Base-by-base conservation (phyloP, 2,113 vertebrate species). In the Cephalopholis sonnerati region DNA sequence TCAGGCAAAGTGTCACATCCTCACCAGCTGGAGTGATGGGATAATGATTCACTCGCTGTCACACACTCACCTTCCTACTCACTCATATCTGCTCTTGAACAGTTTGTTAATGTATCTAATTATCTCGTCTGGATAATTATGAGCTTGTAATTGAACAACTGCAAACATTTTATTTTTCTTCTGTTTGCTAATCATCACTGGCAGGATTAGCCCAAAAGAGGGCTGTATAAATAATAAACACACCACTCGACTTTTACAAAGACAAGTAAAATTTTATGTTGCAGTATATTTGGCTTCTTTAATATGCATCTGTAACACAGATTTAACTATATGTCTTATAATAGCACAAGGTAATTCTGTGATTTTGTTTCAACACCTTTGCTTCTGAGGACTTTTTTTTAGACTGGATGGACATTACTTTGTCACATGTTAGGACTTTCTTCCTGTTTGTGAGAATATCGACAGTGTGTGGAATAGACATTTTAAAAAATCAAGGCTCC, bases 1-100 rank as follows among this genome's bases (percentile, higher is more conserved):
- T 86, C 81, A 83, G 71, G 74, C 76, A 36, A 78, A 75, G 87
- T 90, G 92, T 92, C 82, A 88, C 82, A 68, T 93, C 90, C 86
- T 84, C 79, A 80, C 89, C 91, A 91, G 83, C 91, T 91, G 92
- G 84, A 86, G 88, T 63, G 88, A 88, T 22, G 71, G 84, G 82
- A 78, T 46, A 24, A 78, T 92, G 91, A 93, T 76, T 91, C 88
- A 91, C 39, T 53, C 20, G 39, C 83, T 62, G 77, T 86, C 83
- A 91, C 86, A 82, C 85, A 17, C 75, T 91, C 85, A 81, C 77
- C 85, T 87, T 89, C 89, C 77, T 82, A 70, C 88, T 86, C 85
- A 68, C 69, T 82, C 22, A 0, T 51, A 65, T 85, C 74, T 82
- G 73, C 88, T 77, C 82, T 59, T 63, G 12, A 81, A 67, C 83